Evolutionary conservation across 2,797 vertebrate genomes (phyloP), one percentile per base, ranked within the genome.

Genomic region (Hippoglossus hippoglossus): DNA sequence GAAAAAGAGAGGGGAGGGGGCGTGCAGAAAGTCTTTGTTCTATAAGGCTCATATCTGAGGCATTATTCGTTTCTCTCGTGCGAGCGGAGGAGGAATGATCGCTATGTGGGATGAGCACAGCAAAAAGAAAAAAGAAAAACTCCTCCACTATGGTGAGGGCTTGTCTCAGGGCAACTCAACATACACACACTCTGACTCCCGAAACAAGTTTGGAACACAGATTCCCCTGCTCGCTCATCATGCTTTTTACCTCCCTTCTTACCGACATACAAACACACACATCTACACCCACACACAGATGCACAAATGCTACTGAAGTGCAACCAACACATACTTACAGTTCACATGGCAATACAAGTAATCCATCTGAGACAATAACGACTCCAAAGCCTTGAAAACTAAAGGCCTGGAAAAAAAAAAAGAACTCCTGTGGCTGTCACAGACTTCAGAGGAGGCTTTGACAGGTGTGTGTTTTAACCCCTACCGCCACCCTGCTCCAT

Each of bases 91-190:
- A 91, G 90, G 90, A 91, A 93, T 91, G 89, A 91, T 91, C 81
- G 63, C 89, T 86, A 93, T 93, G 92, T 90, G 87, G 87, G 93
- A 92, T 81, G 90, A 91, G 89, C 75, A 67, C 76, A 81, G 77
- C 67, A 73, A 69, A 80, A 73, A 52, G 70, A 68, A 53, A 54
- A 68, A 34, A 56, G 24, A 28, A 26, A 66, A 66, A 46, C 64
- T 66, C 71, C 77, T 85, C 79, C 73, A 34, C 82, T 63, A 63
- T 63, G 52, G 57, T 74, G 69, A 67, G 72, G 71, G 83, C 75
- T 67, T 75, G 79, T 88, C 81, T 89, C 83, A 84, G 64, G 71
- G 84, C 80, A 69, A 57, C 51, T 39, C 19, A 12, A 62, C 61
- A 71, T 61, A 61, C 66, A 72, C 60, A 79, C 50, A 79, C 18